Conservation (phyloP, 2,113 vertebrate species). For the Anarhynchus alexandrinus region DNA sequence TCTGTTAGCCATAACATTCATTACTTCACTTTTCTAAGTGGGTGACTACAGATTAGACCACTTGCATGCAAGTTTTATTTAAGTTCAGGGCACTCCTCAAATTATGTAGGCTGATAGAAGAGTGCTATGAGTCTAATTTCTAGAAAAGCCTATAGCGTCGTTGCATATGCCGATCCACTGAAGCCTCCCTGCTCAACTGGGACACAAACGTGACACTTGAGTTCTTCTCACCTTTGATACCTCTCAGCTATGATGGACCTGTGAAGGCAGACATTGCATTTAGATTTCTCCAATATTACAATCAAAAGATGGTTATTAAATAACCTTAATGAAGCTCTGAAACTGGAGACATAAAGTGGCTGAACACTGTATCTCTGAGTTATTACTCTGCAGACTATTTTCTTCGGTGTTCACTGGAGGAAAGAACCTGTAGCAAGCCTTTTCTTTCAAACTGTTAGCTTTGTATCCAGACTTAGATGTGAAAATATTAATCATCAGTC, state of each 20-base stretch:
- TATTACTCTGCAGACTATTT: background rate
- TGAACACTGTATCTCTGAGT: background rate
- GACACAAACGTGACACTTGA: background rate
- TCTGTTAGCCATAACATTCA: background rate
- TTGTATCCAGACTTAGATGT: background rate
- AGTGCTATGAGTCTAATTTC: background rate
- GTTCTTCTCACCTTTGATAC: background rate
- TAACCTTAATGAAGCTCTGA: background rate
- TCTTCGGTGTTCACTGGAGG: background rate
- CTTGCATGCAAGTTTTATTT: background rate
- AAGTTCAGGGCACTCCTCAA: background rate
- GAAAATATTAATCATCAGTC: constrained; percentile 22
- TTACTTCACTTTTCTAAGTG: background rate
- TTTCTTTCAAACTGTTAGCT: background rate
- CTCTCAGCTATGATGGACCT: background rate
- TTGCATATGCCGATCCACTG: background rate
- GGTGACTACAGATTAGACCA: background rate
- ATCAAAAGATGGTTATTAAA: background rate
- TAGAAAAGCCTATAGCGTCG: accelerated
- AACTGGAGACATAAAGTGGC: background rate
- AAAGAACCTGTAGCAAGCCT: background rate
- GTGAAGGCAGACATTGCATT: background rate
- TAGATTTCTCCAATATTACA: background rate
- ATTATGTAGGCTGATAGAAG: background rate
- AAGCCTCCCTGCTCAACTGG: background rate